Evolutionary conservation across 1,140 invertebrate genomes (phyloP), one percentile per base, ranked within the genome.

Genomic region (Telenomus remus): DNA sequence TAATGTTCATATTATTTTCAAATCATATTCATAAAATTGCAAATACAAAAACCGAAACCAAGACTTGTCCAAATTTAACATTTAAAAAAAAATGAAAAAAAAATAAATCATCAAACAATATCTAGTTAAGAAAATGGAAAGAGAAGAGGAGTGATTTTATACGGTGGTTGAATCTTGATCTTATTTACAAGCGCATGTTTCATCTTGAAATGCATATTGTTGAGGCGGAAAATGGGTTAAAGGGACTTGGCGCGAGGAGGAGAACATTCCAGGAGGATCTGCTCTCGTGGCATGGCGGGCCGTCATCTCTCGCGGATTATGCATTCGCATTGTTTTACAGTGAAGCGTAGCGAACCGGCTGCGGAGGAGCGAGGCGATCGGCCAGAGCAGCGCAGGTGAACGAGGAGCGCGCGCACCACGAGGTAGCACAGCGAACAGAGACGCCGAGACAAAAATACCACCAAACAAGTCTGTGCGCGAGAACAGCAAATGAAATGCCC

Each of bases 381-480:
- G 43, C 3, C 2, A 13, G 43, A 44, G 12, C 37, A 13, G 2
- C 11, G 12, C 11, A 44, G 6, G 11, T 13, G 43, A 44, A 44
- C 11, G 43, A 44, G 12, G 13, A 14, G 13, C 9, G n/a, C 9
- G n/a, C 37, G n/a, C 9, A 39, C 9, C 1, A 2, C n/a, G n/a
- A 46, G 50, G 48, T 8, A 42, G 33, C 27, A 47, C 35, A 50
- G 61, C 33, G 13, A 68, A 61, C 63, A 54, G 66, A 34, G 70
- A 72, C 72, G 72, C 54, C 48, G 47, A 54, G 69, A 66, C 71
- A 75, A 76, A 78, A 66, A 78, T 81, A 81, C 80, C 79, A 75
- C 80, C 75, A 82, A 85, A 85, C 84, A 80, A 85, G 83, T 85
- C 82, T 83, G 79, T 78, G 80, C 81, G 57, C 81, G 57, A 33